Conservation (phyloP, 2,113 vertebrate genomes). For the Muscicapa adusta region DNA sequence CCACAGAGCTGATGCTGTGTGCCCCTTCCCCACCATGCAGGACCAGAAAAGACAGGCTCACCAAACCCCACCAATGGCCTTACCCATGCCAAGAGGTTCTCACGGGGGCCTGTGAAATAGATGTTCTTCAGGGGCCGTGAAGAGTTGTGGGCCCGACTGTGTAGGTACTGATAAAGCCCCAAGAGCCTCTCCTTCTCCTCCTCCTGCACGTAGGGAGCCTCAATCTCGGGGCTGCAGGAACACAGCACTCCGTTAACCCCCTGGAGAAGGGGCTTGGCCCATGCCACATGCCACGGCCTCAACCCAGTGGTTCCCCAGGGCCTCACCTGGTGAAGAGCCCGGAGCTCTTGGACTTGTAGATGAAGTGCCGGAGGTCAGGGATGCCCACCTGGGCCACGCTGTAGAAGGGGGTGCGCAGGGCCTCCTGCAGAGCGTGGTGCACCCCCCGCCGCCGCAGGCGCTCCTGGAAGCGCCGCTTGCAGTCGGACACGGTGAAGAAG, state of each 20-base stretch:
- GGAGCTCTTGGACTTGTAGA: constrained; percentile 98
- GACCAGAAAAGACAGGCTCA: neutral
- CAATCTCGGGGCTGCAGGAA: constrained; percentile 86
- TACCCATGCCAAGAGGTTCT: constrained; percentile 95
- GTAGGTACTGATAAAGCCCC: constrained; percentile 91
- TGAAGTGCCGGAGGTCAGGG: constrained; percentile 92
- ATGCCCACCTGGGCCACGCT: constrained; percentile 87
- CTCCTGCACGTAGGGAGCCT: constrained; percentile 81
- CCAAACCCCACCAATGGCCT: neutral
- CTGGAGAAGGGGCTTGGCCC: neutral
- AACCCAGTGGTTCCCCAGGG: neutral
- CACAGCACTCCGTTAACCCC: neutral
- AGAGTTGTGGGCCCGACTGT: constrained; percentile 91
- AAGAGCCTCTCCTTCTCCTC: constrained; percentile 88
- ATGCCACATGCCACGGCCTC: fast-evolving
- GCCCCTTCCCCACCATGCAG: fast-evolving
- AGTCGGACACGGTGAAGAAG: constrained; percentile 92
- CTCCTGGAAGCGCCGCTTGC: constrained; percentile 90
- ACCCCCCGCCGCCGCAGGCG: constrained; percentile 85
- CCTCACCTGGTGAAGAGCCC: constrained; percentile 96
- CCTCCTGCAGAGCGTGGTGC: constrained; percentile 82
- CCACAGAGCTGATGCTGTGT: neutral
- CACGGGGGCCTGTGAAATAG: constrained; percentile 86
- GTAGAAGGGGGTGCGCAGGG: constrained; percentile 83
- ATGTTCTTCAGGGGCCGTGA: constrained; percentile 86